Conservation (phyloP, 2,113 vertebrate genomes). For the Daphoenositta chrysoptera region DNA sequence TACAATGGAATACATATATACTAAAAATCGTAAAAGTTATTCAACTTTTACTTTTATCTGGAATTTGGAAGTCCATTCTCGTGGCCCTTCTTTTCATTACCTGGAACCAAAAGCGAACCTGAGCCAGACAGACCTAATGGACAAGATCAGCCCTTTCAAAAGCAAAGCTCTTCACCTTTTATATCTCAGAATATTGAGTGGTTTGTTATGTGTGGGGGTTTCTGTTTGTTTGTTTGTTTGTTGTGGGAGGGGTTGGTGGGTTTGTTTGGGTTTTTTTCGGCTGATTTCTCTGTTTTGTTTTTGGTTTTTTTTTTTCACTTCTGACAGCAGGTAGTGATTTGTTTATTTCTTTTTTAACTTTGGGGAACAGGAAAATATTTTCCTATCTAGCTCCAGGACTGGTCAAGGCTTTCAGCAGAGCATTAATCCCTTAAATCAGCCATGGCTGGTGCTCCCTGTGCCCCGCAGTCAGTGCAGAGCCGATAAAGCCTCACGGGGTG, state of each 20-base stretch:
- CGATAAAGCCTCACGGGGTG: background rate
- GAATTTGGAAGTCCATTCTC: background rate
- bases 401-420: background rate
- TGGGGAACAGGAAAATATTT: background rate
- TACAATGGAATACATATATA: background rate
- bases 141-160: background rate
- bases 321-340: background rate
- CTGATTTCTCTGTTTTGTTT: background rate
- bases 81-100: background rate
- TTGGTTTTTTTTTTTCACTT: background rate
- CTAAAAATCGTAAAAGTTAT: background rate
- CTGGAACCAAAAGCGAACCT: background rate
- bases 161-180: background rate
- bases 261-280: background rate
- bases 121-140: background rate
- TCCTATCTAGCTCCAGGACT: background rate
- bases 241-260: background rate
- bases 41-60: background rate
- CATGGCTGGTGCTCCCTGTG: background rate
- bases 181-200: background rate
- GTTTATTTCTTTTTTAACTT: background rate
- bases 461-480: background rate
- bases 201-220: rapidly evolving
- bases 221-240: background rate
- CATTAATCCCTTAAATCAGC: background rate